phyloP scores from a whole-genome alignment of 2,113 vertebrate genomes.

The Solea solea region DNA sequence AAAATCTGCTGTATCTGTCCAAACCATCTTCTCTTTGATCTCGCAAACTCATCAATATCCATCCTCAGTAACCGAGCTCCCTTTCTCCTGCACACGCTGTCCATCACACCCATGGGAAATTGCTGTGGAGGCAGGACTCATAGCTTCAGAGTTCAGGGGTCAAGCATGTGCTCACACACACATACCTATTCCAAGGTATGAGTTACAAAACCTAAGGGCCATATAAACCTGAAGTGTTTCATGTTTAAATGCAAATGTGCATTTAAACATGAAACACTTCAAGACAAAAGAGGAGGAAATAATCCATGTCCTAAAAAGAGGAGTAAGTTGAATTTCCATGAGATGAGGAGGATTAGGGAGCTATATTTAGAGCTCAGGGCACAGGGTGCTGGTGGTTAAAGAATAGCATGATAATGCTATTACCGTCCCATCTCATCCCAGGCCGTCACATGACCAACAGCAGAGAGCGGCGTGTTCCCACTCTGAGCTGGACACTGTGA shows the following conservation, averaged over 20 bases:
- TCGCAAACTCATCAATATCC: conserved; percentile 39
- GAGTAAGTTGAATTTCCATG: conserved; percentile 26
- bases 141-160: conserved; percentile 29
- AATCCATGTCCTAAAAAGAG: conserved; percentile 10
- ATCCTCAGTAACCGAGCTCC: conserved; percentile 1
- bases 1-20: conserved; percentile 20
- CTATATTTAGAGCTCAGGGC: conserved; percentile 57
- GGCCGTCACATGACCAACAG: conserved; percentile 47
- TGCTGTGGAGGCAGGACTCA: conserved; percentile 11
- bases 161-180: conserved; percentile 17
- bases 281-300: background rate
- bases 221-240: too few relatives aligned
- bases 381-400: conserved; percentile 45
- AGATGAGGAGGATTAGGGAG: conserved; percentile 39
- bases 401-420: conserved; percentile 64
- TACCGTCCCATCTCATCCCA: conserved; percentile 68
- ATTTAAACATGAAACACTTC: too few relatives aligned
- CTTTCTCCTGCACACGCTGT: conserved; percentile 14
- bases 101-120: conserved; percentile 24
- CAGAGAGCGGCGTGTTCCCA: conserved; percentile 49
- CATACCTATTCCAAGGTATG: background rate
- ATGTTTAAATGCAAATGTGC: too few relatives aligned
- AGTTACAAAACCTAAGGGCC: background rate
- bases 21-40: conserved; percentile 49
- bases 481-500: conserved; percentile 25